Percentiles rank a stretch among this genome's conserved stretches.
Evolutionary conservation across 2,797 vertebrate species (phyloP).

Genomic region (Agapornis canus): DNA sequence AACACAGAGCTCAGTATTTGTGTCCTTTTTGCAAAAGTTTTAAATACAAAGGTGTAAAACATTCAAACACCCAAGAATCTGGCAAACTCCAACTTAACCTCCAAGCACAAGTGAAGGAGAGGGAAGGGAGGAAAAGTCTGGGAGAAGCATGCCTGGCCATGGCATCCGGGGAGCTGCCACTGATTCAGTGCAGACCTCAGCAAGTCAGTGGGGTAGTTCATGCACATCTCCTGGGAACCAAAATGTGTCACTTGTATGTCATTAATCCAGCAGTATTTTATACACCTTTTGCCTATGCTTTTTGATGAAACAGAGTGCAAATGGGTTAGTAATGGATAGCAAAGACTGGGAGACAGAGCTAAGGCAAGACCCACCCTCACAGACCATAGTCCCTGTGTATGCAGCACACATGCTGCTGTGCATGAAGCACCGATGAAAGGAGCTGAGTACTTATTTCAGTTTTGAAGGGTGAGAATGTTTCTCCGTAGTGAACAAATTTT

Average conservation of each 20-base stretch:
- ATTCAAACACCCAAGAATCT: neutral
- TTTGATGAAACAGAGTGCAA: neutral
- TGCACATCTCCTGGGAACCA: neutral
- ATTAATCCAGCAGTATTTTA: neutral
- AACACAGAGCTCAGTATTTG: neutral
- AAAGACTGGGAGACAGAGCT: neutral
- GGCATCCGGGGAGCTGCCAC: neutral
- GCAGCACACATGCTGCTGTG: rapidly evolving
- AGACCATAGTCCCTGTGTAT: rapidly evolving
- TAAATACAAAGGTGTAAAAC: neutral
- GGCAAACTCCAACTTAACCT: neutral
- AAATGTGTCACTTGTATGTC: neutral
- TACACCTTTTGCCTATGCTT: neutral
- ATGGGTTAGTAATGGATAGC: neutral
- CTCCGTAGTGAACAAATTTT: neutral
- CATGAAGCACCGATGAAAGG: neutral
- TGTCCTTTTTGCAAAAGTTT: neutral
- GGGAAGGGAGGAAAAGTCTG: neutral
- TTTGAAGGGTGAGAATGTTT: neutral
- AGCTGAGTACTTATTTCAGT: neutral
- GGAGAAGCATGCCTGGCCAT: neutral
- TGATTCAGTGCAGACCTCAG: neutral
- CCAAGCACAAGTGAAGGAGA: neutral
- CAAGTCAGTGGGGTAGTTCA: neutral
- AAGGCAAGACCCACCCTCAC: neutral